A percentile compares a stretch with the other conserved stretches of the same genome.
Evolutionary conservation across 1,140 invertebrate species (phyloP).

Genomic region (Magallana ariakensis): DNA sequence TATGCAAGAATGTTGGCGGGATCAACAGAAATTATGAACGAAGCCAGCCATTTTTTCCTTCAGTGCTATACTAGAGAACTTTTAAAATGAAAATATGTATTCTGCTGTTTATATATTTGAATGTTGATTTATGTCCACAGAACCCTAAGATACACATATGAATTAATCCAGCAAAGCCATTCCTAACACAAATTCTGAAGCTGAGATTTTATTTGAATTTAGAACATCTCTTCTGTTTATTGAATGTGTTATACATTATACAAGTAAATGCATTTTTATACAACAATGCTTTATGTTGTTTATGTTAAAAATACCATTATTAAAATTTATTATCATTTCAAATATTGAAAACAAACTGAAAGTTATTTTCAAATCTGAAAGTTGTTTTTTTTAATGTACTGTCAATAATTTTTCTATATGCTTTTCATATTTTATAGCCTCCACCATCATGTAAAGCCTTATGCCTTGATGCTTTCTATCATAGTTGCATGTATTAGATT

Average conservation of each 20-base stretch:
- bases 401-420: too few relatives aligned
- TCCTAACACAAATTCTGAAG: slow-evolving; percentile 10
- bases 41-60: neutral
- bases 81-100: slow-evolving; percentile 19
- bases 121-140: slow-evolving; percentile 5
- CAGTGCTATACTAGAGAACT: neutral
- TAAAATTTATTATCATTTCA: too few relatives aligned
- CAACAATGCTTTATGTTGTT: neutral
- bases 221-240: neutral
- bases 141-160: neutral
- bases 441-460: too few relatives aligned
- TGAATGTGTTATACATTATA: neutral
- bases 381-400: too few relatives aligned
- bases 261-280: slow-evolving; percentile 29
- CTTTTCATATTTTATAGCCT: too few relatives aligned
- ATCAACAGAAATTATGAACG: slow-evolving; percentile 3
- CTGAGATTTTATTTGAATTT: neutral
- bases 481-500: too few relatives aligned
- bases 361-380: too few relatives aligned
- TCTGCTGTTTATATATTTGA: neutral
- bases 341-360: too few relatives aligned
- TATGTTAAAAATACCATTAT: neutral
- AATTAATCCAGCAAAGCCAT: slow-evolving; percentile 3
- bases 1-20: neutral
- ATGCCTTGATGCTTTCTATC: too few relatives aligned